Evolutionary conservation across 1,140 invertebrate genomes (phyloP), one percentile per base, ranked within the genome.

Genomic region (Myzus persicae): DNA sequence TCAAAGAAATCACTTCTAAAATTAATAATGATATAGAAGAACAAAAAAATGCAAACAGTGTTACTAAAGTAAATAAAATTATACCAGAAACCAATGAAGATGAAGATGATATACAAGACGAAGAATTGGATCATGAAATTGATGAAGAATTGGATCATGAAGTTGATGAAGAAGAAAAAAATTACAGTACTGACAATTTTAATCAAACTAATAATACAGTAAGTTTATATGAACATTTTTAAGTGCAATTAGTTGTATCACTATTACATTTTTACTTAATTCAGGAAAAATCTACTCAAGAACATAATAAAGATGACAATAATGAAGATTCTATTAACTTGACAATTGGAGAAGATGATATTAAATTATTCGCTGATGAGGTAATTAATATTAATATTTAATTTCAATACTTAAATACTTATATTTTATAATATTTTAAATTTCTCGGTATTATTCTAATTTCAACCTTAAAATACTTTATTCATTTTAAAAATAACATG

Each of bases 321-420:
- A 93, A 93, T 42, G 97, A 98, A 94, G 97, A 97, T 95, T 97
- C 97, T 38, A 97, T 98, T 87, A 97, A 97, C 95, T 95, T 98
- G 93, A 97, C 97, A 93, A 96, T 98, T 94, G 97, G 97, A 81
- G 97, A 98, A 95, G 97, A 98, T 95, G 97, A 97, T 94, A 96
- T 96, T 94, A 96, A 96, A 95, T 95, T 98, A 82, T 96, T 98
- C 92, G 97, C 96, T 94, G 97, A 97, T 95, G 97, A 97, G 96
- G 97, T 96, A 95, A 89, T n/a, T n/a, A n/a, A n/a, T n/a, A 38
- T 76, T 31, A 31, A 31, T n/a, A 67, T 67, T 67, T 31, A 31
- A n/a, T 67, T 67, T 67, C 31, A 59, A n/a, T 67, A 31, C 31
- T 11, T 67, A 18, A 31, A 4, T 59, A 11, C 31, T 54, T 59